These are phyloP conservation scores for Euwallacea similis DNA, from an alignment of 1,140 invertebrate species.

Conservation along the genomic window DNA sequence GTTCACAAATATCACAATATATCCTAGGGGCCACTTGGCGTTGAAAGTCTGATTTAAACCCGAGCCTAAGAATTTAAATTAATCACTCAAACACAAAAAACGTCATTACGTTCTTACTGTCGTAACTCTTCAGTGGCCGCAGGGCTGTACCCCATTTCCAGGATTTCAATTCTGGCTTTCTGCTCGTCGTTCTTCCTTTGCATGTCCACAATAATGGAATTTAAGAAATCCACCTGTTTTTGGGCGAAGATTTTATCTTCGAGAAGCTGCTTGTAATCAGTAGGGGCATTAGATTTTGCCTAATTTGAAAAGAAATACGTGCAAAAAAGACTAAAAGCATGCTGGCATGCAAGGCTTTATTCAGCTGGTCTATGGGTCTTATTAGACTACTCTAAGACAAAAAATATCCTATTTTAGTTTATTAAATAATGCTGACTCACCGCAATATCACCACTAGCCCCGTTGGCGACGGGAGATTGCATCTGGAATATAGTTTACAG, in stretches of 20 bases:
- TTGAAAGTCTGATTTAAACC: slow-evolving; percentile 43
- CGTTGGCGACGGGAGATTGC: slow-evolving; percentile 3
- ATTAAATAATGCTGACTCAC: slow-evolving; percentile 10
- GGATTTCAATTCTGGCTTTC: slow-evolving; percentile 72
- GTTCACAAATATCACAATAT: slow-evolving; percentile 97
- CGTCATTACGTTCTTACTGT: slow-evolving; percentile 21
- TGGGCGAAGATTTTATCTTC: slow-evolving; percentile 69
- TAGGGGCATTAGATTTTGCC: slow-evolving; percentile 6
- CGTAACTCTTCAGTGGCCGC: slow-evolving; percentile 60
- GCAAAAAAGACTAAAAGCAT: neutral
- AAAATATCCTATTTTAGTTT: neutral
- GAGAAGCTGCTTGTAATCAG: slow-evolving; percentile 55
- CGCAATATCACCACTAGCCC: slow-evolving; percentile 2
- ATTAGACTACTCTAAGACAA: neutral
- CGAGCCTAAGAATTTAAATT: slow-evolving; percentile 46
- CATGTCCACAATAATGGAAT: slow-evolving; percentile 95
- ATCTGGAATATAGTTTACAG: slow-evolving; percentile 5
- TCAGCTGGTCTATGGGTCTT: too few species aligned
- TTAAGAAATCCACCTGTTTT: slow-evolving; percentile 87
- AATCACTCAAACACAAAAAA: slow-evolving; percentile 9
- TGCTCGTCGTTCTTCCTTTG: slow-evolving; percentile 89
- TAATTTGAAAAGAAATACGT: neutral
- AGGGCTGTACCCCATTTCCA: slow-evolving; percentile 68
- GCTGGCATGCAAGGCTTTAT: too few species aligned
- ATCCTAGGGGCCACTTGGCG: slow-evolving; percentile 70